Percentiles rank a stretch among this genome's conserved stretches.
Evolutionary conservation across 2,797 vertebrate species (phyloP).

Genomic region (Typhlichthys eigenmanni): DNA sequence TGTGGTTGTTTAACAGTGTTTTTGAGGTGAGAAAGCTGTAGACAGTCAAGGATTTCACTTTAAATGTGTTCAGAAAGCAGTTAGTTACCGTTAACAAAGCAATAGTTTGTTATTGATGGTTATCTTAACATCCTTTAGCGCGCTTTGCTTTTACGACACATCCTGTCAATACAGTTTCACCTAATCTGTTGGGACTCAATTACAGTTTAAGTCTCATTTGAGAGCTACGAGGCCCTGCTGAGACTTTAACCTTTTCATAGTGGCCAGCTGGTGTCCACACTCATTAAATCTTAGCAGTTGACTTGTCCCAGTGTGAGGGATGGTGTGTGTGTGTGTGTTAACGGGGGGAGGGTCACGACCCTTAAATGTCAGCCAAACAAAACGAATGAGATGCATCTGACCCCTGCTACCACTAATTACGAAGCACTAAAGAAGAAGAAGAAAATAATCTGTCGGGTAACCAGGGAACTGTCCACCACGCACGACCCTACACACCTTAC

Average conservation of each 20-base stretch:
- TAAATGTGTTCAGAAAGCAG: too few species aligned
- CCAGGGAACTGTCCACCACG: conserved; percentile 12
- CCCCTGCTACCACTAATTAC: conserved; percentile 65
- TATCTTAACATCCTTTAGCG: conserved; percentile 12
- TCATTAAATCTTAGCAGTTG: conserved; percentile 76
- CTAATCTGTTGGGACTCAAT: conserved; percentile 41
- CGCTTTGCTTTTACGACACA: conserved; percentile 17
- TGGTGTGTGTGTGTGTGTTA: conserved; percentile 1
- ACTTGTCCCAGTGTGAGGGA: conserved; percentile 57
- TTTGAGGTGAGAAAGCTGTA: too few species aligned
- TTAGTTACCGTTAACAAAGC: not conserved
- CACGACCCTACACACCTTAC: too few species aligned
- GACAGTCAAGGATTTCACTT: too few species aligned
- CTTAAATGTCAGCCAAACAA: conserved; percentile 77
- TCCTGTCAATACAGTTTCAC: conserved; percentile 19
- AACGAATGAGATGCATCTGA: conserved; percentile 63
- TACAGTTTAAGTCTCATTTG: conserved; percentile 44
- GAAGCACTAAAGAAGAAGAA: conserved; percentile 31
- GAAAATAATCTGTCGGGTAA: conserved; percentile 42
- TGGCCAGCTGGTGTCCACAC: conserved; percentile 69
- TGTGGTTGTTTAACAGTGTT: too few species aligned
- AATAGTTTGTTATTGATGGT: conserved; percentile 3
- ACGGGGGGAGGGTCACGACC: conserved; percentile 54
- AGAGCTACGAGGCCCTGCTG: conserved; percentile 53
- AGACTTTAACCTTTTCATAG: conserved; percentile 73